These are phyloP conservation scores for Myrmecobius fasciatus DNA, from an alignment of 2,113 vertebrate species.

Conservation along the genomic window DNA sequence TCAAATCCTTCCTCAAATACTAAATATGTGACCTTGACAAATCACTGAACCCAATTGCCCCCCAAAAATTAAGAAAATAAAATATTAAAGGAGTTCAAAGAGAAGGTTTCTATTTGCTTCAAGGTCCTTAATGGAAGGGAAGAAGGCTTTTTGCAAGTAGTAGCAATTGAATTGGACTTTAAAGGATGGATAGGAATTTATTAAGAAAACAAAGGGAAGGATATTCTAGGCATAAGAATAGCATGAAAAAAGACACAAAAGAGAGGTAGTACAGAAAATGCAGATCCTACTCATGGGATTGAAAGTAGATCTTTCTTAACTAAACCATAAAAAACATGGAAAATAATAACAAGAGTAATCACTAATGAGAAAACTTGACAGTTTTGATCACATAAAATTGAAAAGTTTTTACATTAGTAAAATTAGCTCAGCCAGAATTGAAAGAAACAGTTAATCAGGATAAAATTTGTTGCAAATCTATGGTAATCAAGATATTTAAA, in stretches of 20 bases:
- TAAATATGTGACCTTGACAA: no score
- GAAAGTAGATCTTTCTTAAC: neutral
- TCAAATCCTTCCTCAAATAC: no score
- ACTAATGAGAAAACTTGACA: neutral
- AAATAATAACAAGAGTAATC: neutral
- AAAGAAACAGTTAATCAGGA: neutral
- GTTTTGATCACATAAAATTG: neutral
- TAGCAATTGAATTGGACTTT: neutral
- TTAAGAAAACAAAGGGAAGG: neutral
- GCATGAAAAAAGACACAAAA: neutral
- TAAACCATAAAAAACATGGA: neutral
- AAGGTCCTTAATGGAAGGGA: neutral
- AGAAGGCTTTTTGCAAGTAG: neutral
- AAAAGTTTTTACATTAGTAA: neutral
- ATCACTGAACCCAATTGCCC: neutral
- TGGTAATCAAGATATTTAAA: neutral
- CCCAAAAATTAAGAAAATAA: no score
- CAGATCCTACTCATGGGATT: neutral
- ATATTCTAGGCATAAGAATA: neutral
- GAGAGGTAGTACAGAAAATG: neutral
- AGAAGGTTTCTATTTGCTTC: neutral
- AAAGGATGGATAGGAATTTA: neutral
- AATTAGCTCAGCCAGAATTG: neutral
- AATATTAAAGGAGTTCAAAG: neutral
- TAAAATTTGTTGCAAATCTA: neutral